These are phyloP conservation scores for Candoia aspera DNA, from an alignment of 2,113 vertebrate species.

Conservation along the genomic window DNA sequence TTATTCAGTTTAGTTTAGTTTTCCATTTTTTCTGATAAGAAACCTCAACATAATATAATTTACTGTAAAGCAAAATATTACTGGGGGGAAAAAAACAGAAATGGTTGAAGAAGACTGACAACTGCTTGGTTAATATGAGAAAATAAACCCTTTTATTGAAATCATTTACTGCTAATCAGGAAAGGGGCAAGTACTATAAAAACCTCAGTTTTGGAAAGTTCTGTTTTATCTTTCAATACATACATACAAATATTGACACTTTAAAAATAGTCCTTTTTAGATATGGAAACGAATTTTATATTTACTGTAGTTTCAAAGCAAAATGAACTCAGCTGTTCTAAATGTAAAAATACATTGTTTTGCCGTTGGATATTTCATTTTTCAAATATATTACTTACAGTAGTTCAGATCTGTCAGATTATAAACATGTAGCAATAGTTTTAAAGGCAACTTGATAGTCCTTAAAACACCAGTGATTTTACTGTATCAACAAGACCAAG, in stretches of 20 bases:
- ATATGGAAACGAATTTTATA: slow-evolving; percentile 35
- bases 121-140: slow-evolving; percentile 65
- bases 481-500: not conserved
- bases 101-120: slow-evolving; percentile 43
- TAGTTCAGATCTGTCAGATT: slow-evolving; percentile 49
- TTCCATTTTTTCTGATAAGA: not conserved
- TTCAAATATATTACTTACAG: not conserved
- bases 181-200: slow-evolving; percentile 52
- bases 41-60: not conserved
- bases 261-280: slow-evolving; percentile 53
- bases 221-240: slow-evolving; percentile 53
- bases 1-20: not conserved
- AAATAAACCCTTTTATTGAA: slow-evolving; percentile 79
- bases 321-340: slow-evolving; percentile 39
- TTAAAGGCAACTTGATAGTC: slow-evolving; percentile 53
- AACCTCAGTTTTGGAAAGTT: slow-evolving; percentile 45
- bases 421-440: slow-evolving; percentile 23
- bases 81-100: not conserved
- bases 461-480: slow-evolving; percentile 15
- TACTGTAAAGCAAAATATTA: not conserved
- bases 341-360: slow-evolving; percentile 53
- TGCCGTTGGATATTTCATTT: slow-evolving; percentile 27
- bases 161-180: slow-evolving; percentile 58
- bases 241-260: slow-evolving; percentile 60
- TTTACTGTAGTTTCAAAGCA: slow-evolving; percentile 38